Conservation (phyloP, 2,113 vertebrate species). For the Ginglymostoma cirratum region DNA sequence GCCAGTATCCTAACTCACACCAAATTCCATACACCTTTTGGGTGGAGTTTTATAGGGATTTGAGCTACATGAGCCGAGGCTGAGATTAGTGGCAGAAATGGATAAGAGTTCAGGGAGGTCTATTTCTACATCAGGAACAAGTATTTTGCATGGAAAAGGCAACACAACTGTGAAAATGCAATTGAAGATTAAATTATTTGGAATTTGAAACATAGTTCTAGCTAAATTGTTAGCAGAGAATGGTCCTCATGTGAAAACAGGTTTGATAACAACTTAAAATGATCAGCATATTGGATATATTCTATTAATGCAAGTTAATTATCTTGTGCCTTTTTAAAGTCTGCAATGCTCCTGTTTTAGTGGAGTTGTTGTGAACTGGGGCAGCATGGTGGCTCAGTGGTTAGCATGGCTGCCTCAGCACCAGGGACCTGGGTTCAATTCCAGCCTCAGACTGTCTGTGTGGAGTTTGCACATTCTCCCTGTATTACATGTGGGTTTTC, state of each 20-base stretch:
- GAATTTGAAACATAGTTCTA: not conserved
- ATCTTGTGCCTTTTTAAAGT: not conserved
- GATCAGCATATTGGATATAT: not conserved
- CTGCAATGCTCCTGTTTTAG: not conserved
- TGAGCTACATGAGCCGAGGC: not conserved
- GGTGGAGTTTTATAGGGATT: no score
- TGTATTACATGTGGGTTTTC: no score
- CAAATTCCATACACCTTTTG: not conserved
- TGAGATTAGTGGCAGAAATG: no score
- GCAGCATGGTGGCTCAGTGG: no score
- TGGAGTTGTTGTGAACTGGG: not conserved
- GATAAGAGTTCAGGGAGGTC: no score
- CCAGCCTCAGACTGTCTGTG: no score
- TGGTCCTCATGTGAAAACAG: not conserved
- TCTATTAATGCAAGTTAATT: not conserved
- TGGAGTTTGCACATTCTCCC: no score
- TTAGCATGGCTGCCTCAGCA: no score
- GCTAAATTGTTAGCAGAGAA: not conserved
- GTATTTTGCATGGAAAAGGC: not conserved
- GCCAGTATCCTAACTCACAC: not conserved
- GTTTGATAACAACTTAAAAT: not conserved
- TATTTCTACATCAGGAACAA: no score
- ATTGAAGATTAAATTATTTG: not conserved
- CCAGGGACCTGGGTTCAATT: no score
- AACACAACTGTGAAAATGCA: not conserved